Percentiles rank a stretch among this genome's conserved stretches.
Evolutionary conservation across 2,797 vertebrate genomes (phyloP).

Genomic region (Mus minutoides): DNA sequence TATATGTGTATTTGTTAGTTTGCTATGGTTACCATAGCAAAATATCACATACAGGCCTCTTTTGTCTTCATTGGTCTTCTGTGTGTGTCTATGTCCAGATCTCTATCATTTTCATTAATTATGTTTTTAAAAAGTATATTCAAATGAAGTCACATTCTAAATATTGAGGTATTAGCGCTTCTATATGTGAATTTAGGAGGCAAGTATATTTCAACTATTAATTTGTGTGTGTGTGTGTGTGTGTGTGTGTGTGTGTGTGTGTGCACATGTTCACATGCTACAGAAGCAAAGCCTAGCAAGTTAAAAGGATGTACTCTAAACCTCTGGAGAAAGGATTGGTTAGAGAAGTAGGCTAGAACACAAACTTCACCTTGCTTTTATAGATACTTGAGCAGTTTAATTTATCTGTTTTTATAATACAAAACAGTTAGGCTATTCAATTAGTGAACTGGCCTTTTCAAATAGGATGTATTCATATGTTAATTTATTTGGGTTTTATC

Average conservation of each 20-base stretch:
- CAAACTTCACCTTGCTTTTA: background rate
- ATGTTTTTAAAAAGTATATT: background rate
- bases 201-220: background rate
- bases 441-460: slow-evolving; percentile 40
- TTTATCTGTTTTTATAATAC: background rate
- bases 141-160: slow-evolving; percentile 19
- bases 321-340: background rate
- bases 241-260: background rate
- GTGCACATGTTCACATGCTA: background rate
- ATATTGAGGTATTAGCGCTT: slow-evolving; percentile 21
- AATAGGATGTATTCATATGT: slow-evolving; percentile 36
- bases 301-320: background rate
- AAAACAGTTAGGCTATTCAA: background rate
- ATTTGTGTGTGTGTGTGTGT: background rate
- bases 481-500: slow-evolving; percentile 47
- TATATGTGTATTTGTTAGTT: background rate
- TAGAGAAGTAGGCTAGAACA: background rate
- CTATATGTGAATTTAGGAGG: background rate
- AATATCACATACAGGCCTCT: background rate
- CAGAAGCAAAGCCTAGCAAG: background rate
- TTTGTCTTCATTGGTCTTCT: background rate
- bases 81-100: background rate
- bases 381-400: slow-evolving; percentile 21
- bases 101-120: background rate
- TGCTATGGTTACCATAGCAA: background rate